Percentiles rank a stretch among this genome's conserved stretches.
phyloP scores from a whole-genome alignment of 2,113 vertebrate genomes.

The Cyprinus carpio region DNA sequence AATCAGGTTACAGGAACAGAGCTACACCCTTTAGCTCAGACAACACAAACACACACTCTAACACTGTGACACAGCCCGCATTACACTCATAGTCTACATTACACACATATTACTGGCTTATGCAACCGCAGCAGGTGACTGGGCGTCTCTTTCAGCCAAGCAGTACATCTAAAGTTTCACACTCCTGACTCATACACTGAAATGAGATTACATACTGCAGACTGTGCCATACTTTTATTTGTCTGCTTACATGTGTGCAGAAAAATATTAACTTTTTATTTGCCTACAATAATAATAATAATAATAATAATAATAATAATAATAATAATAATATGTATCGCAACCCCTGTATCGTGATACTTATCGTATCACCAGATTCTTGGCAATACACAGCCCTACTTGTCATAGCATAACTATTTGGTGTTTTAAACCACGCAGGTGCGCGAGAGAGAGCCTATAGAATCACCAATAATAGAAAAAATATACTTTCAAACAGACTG shows the following conservation, averaged over 20 bases:
- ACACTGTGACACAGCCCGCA: conserved; percentile 40
- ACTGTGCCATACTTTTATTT: not conserved
- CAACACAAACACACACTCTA: conserved; percentile 34
- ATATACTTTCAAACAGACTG: too few species aligned
- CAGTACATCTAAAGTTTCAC: conserved; percentile 8
- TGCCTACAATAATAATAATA: too few species aligned
- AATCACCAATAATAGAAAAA: too few species aligned
- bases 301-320: too few species aligned
- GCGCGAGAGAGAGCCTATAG: too few species aligned
- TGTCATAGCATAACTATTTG: too few species aligned
- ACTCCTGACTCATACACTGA: conserved; percentile 9
- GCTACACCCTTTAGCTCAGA: conserved; percentile 28
- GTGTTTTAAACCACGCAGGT: too few species aligned
- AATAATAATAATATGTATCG: too few species aligned
- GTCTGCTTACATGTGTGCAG: not conserved
- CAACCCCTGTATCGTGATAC: too few species aligned
- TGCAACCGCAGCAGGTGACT: conserved; percentile 49
- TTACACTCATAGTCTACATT: conserved; percentile 53
- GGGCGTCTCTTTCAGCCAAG: not conserved
- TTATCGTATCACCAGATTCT: too few species aligned
- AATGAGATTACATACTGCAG: conserved; percentile 4
- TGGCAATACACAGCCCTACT: too few species aligned
- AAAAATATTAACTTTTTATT: not conserved
- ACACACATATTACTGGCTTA: conserved; percentile 54
- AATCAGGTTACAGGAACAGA: not conserved